Conservation (phyloP, 23 tunicate genomes). For the Trididemnum nubilum region DNA sequence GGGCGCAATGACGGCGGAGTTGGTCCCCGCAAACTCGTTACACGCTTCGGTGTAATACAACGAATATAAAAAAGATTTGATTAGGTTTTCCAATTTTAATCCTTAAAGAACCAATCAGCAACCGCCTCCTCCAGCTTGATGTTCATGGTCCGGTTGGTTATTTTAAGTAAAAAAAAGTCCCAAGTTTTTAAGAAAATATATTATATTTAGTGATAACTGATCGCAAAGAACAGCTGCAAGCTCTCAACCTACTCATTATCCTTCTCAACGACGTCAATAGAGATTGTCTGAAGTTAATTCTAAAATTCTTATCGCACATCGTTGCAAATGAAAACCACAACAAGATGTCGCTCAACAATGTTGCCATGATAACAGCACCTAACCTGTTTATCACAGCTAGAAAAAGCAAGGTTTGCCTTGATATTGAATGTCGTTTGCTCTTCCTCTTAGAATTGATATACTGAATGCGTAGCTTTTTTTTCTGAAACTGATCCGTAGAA, state of each 20-base stretch:
- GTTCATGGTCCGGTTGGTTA: too few species aligned
- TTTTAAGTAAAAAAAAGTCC: too few species aligned
- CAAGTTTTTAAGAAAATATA: too few species aligned
- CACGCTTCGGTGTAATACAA: too few species aligned
- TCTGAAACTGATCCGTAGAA: background rate
- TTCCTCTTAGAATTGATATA: too few species aligned
- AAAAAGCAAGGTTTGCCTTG: constrained; percentile 68
- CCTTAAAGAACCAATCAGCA: too few species aligned
- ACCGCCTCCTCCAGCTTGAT: too few species aligned
- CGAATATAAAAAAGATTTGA: too few species aligned
- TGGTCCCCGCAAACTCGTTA: too few species aligned
- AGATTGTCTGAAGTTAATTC: constrained; percentile 59
- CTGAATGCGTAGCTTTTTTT: too few species aligned
- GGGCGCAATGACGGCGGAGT: too few species aligned
- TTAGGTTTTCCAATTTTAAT: too few species aligned
- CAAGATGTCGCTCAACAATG: constrained; percentile 86
- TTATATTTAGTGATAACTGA: constrained; percentile 71
- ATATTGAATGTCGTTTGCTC: background rate
- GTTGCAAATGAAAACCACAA: constrained; percentile 60
- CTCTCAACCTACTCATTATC: constrained; percentile 82
- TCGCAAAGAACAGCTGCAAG: constrained; percentile 86
- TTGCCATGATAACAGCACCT: constrained; percentile 92
- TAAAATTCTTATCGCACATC: constrained; percentile 58
- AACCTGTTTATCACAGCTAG: constrained; percentile 74
- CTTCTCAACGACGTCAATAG: constrained; percentile 69